Conservation (phyloP, 2,888 invertebrate species). For the Agonopterix alstromeriana region DNA sequence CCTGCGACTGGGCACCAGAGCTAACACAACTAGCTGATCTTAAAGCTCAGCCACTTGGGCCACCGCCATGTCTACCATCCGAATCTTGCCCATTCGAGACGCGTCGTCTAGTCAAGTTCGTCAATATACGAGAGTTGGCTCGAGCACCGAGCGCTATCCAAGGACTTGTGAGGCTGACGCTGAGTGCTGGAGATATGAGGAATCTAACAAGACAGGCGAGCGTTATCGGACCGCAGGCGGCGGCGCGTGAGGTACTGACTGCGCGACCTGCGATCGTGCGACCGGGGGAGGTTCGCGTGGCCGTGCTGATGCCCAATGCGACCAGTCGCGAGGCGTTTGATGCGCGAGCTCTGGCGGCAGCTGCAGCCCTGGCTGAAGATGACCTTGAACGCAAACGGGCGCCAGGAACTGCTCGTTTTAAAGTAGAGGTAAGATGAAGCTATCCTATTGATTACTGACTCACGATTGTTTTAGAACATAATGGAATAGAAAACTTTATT, state of each 20-base stretch:
- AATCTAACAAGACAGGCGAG: constrained; percentile 22
- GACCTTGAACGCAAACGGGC: constrained; percentile 13
- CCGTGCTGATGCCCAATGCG: constrained; percentile 28
- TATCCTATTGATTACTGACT: not conserved
- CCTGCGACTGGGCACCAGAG: constrained; percentile 37
- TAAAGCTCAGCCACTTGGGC: constrained; percentile 27
- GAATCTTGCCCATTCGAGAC: constrained; percentile 51
- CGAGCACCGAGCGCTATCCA: constrained; percentile 37
- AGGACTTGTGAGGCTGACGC: constrained; percentile 32
- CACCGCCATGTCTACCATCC: constrained; percentile 37
- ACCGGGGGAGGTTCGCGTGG: constrained; percentile 36
- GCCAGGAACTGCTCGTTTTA: constrained; percentile 21
- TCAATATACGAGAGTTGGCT: constrained; percentile 38
- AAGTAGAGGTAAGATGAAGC: constrained; percentile 25
- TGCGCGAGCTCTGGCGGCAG: constrained; percentile 33
- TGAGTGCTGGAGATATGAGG: constrained; percentile 26
- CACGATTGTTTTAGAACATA: not conserved
- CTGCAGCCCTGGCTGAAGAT: constrained; percentile 46
- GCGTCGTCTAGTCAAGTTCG: constrained; percentile 45
- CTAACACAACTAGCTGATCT: constrained; percentile 10
- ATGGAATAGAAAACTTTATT: too few relatives aligned
- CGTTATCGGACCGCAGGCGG: constrained; percentile 1
- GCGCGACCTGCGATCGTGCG: constrained; percentile 8
- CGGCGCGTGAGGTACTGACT: not conserved
- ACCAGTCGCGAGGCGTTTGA: constrained; percentile 27